A percentile compares a stretch with the other conserved stretches of the same genome.
phyloP scores from a whole-genome alignment of 2,113 vertebrate species.

The Mirounga angustirostris region DNA sequence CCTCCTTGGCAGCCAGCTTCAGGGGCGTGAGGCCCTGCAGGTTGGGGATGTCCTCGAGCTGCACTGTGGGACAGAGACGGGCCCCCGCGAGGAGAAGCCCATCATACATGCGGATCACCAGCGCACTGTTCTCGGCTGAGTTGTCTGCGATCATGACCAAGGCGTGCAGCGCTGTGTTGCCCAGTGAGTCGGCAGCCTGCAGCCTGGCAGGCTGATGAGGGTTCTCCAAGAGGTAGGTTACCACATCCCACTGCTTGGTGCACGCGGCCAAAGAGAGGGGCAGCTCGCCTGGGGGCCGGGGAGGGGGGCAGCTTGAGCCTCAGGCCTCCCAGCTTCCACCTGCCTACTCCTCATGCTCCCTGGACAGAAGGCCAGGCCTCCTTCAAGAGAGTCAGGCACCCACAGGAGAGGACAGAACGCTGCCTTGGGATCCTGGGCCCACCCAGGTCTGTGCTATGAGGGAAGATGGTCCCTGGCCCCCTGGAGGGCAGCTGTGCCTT shows the following conservation, averaged over 20 bases:
- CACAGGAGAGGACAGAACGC: not conserved
- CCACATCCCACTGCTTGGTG: constrained; percentile 94
- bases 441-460: not conserved
- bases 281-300: constrained; percentile 91
- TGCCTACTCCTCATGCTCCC: not conserved
- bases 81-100: constrained; percentile 89
- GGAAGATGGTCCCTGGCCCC: rapidly evolving
- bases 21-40: constrained; percentile 91
- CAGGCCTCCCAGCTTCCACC: not conserved
- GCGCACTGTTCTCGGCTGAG: constrained; percentile 91
- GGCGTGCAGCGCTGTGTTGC: constrained; percentile 95
- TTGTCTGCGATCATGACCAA: constrained; percentile 94
- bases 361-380: not conserved
- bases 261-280: constrained; percentile 96
- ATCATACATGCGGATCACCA: constrained; percentile 92
- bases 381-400: not conserved
- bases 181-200: constrained; percentile 89
- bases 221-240: constrained; percentile 93
- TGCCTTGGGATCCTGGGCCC: not conserved
- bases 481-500: not conserved
- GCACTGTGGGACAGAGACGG: constrained; percentile 84
- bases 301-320: not conserved
- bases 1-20: constrained; percentile 95
- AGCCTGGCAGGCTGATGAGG: constrained; percentile 87
- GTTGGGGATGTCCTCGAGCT: constrained; percentile 93